Evolutionary conservation across 2,888 invertebrate species (phyloP).

Genomic region (Galerucella nymphaeae): DNA sequence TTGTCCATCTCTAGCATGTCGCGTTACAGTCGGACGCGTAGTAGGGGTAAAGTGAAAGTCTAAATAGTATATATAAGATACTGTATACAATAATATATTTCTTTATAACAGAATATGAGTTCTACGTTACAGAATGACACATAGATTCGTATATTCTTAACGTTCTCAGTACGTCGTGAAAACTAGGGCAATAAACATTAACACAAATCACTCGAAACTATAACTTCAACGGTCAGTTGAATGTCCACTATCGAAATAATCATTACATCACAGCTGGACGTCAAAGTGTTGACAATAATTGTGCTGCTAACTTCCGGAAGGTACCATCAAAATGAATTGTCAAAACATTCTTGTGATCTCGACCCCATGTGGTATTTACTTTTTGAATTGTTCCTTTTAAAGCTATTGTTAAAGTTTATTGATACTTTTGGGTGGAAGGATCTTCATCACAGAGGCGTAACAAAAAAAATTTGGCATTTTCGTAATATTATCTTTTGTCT

Average conservation of each 20-base stretch:
- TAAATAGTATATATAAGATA: too few relatives aligned
- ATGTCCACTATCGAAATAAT: constrained; percentile 47
- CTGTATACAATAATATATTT: too few relatives aligned
- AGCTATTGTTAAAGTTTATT: constrained; percentile 35
- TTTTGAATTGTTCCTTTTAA: constrained; percentile 42
- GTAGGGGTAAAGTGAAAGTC: too few relatives aligned
- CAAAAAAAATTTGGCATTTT: not conserved
- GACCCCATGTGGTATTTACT: constrained; percentile 49
- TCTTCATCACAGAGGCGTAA: not conserved
- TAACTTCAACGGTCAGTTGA: constrained; percentile 40
- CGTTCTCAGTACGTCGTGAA: constrained; percentile 5
- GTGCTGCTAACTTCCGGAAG: constrained; percentile 56
- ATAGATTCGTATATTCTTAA: not conserved
- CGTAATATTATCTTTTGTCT: too few relatives aligned
- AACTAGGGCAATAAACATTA: constrained; percentile 41
- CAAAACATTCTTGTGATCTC: constrained; percentile 52
- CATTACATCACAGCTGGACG: constrained; percentile 59
- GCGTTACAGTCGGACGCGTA: too few relatives aligned
- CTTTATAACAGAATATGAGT: not conserved
- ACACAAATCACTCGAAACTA: constrained; percentile 45
- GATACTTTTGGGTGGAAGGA: constrained; percentile 15
- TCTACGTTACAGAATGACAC: not conserved
- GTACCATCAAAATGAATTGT: constrained; percentile 44
- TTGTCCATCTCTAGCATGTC: too few relatives aligned
- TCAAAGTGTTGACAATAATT: constrained; percentile 62